Base-by-base conservation (phyloP, 2,797 vertebrate species). In the Rhinogobio ventralis region DNA sequence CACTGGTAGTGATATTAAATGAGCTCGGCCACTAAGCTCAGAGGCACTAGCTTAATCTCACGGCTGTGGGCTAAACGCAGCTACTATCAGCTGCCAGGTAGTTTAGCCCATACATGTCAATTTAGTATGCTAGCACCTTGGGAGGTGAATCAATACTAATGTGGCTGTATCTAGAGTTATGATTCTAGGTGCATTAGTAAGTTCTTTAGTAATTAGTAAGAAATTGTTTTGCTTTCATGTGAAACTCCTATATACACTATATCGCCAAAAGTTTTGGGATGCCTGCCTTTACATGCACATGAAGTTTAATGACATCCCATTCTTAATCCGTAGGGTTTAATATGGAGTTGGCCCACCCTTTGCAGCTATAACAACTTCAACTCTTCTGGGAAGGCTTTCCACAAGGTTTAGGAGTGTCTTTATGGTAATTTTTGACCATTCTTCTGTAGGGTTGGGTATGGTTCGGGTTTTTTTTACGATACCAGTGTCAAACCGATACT, bases 1-100 rank as follows among this genome's bases (percentile, higher is more conserved):
- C 66, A 60, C 30, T 39, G 28, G 72, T 39, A 51, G 55, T 14
- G 42, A 82, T 82, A 72, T 88, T 92, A 87, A 88, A 87, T 81
- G 79, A 87, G 86, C 42, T 75, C 17, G 28, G 60, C 20, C 76
- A 57, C 82, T 74, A 53, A 85, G 83, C 64, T 64, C 53, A 72
- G 33, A 72, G 80, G 73, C 66, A 72, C 66, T 69, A 36, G 71
- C 30, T 57, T 86, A 86, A 86, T 76, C 60, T 81, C n/a, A 20
- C 28, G 49, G 72, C 81, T 72, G 49, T 53, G 45, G 66, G 74
- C 66, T 68, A 82, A 76, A 86, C 4, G 30, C 23, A 23, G 53
- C 72, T 60, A 68, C 71, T 23, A 33, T 76, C 66, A 69, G 57
- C 53, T 86, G 72, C 25, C 33, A 23, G 79, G n/a, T 46, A 60